These are phyloP conservation scores for Ascaphus truei DNA, from an alignment of 2,113 vertebrate species.

Conservation along the genomic window DNA sequence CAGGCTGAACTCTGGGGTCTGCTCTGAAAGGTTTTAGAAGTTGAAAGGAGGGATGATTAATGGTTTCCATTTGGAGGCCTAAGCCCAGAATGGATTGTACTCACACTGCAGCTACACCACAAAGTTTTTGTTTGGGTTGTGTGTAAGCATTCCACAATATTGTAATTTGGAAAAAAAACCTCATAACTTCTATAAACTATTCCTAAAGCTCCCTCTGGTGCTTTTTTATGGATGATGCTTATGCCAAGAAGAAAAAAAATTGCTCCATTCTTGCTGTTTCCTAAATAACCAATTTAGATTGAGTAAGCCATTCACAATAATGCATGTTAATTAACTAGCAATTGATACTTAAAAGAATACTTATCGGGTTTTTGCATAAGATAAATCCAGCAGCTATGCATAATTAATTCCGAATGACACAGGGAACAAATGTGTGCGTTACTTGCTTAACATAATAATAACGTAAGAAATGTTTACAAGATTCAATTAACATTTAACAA, in stretches of 20 bases:
- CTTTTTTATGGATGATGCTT: not conserved
- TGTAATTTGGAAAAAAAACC: not conserved
- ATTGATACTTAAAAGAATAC: slow-evolving; percentile 60
- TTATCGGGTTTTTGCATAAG: slow-evolving; percentile 56
- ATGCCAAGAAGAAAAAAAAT: not conserved
- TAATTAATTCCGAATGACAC: slow-evolving; percentile 58
- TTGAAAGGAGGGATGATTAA: slow-evolving; percentile 32
- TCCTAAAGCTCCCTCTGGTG: slow-evolving; percentile 56
- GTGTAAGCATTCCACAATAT: slow-evolving; percentile 11
- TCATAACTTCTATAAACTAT: slow-evolving; percentile 31
- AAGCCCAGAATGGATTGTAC: slow-evolving; percentile 27
- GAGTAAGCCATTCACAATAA: slow-evolving; percentile 47
- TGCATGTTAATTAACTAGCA: slow-evolving; percentile 62
- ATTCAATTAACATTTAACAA: slow-evolving; percentile 59
- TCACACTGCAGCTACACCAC: slow-evolving; percentile 5
- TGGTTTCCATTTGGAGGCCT: slow-evolving; percentile 25
- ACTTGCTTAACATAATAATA: slow-evolving; percentile 49
- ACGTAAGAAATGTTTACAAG: slow-evolving; percentile 57
- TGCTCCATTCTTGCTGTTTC: slow-evolving; percentile 7
- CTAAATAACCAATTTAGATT: slow-evolving; percentile 55
- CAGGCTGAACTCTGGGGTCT: slow-evolving; percentile 27
- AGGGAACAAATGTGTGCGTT: slow-evolving; percentile 45
- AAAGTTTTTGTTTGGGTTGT: slow-evolving; percentile 12
- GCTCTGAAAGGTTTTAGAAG: slow-evolving; percentile 26
- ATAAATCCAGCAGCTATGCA: slow-evolving; percentile 50